These are phyloP conservation scores for Cichlasoma orientale DNA, from an alignment of 2,797 vertebrate species.

Conservation along the genomic window DNA sequence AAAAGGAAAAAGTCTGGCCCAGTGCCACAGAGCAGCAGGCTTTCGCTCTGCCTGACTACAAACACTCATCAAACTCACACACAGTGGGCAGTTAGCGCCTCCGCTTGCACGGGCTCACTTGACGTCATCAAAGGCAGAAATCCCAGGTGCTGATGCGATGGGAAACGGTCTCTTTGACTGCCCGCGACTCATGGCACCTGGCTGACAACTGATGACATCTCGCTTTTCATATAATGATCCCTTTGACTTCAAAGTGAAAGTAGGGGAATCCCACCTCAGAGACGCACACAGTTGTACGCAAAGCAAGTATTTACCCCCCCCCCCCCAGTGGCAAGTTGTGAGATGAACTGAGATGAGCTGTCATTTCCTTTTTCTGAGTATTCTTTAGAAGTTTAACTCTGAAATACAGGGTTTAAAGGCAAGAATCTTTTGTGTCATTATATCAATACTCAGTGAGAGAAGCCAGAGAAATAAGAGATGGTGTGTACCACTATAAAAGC, in stretches of 20 bases:
- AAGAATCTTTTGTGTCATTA: conserved; percentile 35
- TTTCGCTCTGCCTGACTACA: conserved; percentile 32
- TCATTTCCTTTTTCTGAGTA: conserved; percentile 26
- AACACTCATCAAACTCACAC: conserved; percentile 29
- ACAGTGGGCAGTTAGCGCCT: conserved; percentile 36
- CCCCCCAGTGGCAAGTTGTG: neutral
- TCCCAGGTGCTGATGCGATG: conserved; percentile 62
- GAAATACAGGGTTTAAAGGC: conserved; percentile 22
- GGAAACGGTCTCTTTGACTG: conserved; percentile 50
- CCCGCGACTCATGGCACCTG: conserved; percentile 53
- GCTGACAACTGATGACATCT: conserved; percentile 71
- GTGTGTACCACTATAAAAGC: neutral
- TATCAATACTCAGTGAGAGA: conserved; percentile 17
- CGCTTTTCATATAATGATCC: conserved; percentile 62
- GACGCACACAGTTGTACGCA: neutral
- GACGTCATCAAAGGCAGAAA: conserved; percentile 66
- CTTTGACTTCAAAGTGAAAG: conserved; percentile 74
- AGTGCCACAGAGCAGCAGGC: neutral
- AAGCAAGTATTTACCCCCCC: conserved; percentile 17
- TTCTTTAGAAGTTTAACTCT: conserved; percentile 36
- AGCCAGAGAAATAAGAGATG: conserved; percentile 15
- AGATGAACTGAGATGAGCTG: conserved; percentile 51
- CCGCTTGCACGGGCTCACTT: conserved; percentile 12
- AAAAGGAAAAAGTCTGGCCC: neutral
- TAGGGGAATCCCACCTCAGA: conserved; percentile 66